These are phyloP conservation scores for Naso thynnoides DNA, from an alignment of 2,797 vertebrate species.

Conservation along the genomic window DNA sequence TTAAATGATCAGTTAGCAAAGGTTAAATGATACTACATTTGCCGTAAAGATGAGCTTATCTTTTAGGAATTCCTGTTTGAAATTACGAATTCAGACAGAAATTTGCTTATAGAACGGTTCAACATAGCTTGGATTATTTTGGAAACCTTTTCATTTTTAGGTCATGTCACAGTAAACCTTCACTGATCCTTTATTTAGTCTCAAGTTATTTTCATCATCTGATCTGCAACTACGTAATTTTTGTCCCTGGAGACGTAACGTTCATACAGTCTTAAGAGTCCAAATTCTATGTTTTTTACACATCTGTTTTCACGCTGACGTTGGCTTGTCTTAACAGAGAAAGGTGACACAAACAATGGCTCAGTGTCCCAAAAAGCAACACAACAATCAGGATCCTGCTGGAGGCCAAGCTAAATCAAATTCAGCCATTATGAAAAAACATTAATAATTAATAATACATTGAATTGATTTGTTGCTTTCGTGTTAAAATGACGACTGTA, in stretches of 20 bases:
- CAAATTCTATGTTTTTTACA: not conserved
- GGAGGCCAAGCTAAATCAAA: not conserved
- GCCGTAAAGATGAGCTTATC: no score
- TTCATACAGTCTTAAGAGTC: not conserved
- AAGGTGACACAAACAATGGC: no score
- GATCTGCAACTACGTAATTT: not conserved
- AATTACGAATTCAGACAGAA: no score
- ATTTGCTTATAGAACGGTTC: no score
- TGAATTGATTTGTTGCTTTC: not conserved
- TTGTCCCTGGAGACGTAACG: not conserved
- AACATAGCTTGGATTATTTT: no score
- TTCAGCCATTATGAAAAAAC: not conserved
- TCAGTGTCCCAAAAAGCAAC: no score
- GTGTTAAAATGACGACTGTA: not conserved
- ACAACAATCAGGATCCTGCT: no score
- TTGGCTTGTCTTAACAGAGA: not conserved
- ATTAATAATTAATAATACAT: not conserved
- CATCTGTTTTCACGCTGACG: not conserved
- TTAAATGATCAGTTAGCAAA: not conserved
- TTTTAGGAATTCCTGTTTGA: no score
- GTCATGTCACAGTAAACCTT: no score
- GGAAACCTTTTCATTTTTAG: no score
- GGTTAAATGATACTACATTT: not conserved
- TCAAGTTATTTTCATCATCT: no score
- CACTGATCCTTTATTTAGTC: no score